Base-by-base conservation (phyloP, 2,113 vertebrate species). In the Riparia riparia region DNA sequence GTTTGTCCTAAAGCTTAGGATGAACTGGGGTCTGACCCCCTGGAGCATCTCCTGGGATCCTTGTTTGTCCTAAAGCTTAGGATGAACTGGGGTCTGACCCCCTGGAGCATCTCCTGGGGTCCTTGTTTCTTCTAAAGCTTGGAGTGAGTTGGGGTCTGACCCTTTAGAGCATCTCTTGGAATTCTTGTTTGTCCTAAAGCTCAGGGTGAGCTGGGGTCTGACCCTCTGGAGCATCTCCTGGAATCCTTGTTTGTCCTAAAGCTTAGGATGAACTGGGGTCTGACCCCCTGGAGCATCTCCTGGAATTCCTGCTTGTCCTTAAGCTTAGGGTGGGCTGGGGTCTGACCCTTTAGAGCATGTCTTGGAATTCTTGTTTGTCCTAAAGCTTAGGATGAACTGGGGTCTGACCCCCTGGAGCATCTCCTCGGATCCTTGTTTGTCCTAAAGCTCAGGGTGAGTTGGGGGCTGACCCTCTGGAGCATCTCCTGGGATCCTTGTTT, bases 241-340 rank as follows among this genome's bases (percentile, higher is more conserved):
- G 14, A 5, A 24, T 95, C 69, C 65, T 2, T 45, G 10, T 37
- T 37, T 47, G 25, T 37, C 42, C 15, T 31, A 5, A 37, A 47
- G 42, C n/a, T 22, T 7, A 0, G 42, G 2, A 1, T 47, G 39
- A 12, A 10, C 0, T 9, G 7, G 1, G 18, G 12, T 1, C 29
- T 73, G 41, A 45, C 24, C 41, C 74, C 54, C 71, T 31, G 47
- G n/a, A 76, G 79, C 51, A 4, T 82, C 45, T 80, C 81, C 84
- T 69, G 50, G 79, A 74, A 64, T 95, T 77, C 58, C 37, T 32
- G 61, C 76, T 78, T 89, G 28, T 71, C 34, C 22, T 42, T 8
- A 81, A 34, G 47, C 51, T 90, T 45, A 14, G 83, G 28, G 4
- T 17, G 65, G 86, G 61, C 25, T 79, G 0, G 5, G 19, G 82